phyloP scores from a whole-genome alignment of 2,797 vertebrate species.

The Sebastes hubbsi region DNA sequence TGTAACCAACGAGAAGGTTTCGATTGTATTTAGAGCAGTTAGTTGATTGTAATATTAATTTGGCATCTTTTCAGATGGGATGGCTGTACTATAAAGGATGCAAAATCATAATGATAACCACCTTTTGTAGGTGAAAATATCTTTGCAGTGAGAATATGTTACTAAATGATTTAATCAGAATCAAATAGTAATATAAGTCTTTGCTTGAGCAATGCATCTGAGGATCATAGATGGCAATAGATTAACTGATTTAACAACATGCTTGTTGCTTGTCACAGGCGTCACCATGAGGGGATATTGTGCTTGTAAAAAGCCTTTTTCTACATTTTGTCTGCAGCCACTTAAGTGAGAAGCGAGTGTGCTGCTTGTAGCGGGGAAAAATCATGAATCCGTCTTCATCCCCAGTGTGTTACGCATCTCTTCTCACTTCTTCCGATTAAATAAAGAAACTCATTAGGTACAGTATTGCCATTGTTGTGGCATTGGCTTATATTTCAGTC shows the following conservation, averaged over 20 bases:
- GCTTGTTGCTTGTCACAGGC: slow-evolving; percentile 33
- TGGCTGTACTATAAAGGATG: slow-evolving; percentile 39
- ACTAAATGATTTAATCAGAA: slow-evolving; percentile 21
- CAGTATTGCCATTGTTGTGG: slow-evolving; percentile 67
- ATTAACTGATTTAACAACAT: slow-evolving; percentile 28
- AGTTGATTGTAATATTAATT: slow-evolving; percentile 39
- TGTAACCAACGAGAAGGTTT: slow-evolving; percentile 4
- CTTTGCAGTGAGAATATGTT: slow-evolving; percentile 20
- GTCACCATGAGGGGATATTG: slow-evolving; percentile 43
- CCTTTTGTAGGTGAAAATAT: not conserved
- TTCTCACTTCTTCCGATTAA: slow-evolving; percentile 38
- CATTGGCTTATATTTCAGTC: slow-evolving; percentile 69
- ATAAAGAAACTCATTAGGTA: slow-evolving; percentile 52
- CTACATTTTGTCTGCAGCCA: slow-evolving; percentile 44
- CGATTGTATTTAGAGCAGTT: slow-evolving; percentile 47
- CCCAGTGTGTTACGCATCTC: slow-evolving; percentile 24
- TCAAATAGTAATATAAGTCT: slow-evolving; percentile 30
- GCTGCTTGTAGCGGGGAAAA: slow-evolving; percentile 24
- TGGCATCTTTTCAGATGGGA: slow-evolving; percentile 43
- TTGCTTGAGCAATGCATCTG: slow-evolving; percentile 29
- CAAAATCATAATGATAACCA: slow-evolving; percentile 31
- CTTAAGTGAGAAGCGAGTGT: slow-evolving; percentile 22
- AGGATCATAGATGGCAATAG: slow-evolving; percentile 36
- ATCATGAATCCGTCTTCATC: slow-evolving; percentile 31
- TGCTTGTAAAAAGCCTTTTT: slow-evolving; percentile 57